Evolutionary conservation across 2,888 invertebrate genomes (phyloP).

Genomic region (Erannis defoliaria): DNA sequence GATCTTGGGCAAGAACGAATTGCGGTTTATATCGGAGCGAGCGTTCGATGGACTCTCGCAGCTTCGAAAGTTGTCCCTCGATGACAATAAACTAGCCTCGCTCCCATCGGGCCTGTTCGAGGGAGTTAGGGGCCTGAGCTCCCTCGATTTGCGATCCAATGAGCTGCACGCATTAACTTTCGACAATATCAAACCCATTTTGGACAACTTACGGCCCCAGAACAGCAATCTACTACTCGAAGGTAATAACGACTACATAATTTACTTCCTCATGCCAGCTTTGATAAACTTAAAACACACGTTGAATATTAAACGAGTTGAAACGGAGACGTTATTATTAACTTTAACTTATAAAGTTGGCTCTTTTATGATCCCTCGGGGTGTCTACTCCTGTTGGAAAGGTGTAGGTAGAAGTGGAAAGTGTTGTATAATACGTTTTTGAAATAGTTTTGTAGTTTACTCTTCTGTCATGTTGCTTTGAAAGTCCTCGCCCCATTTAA

Average conservation of each 20-base stretch:
- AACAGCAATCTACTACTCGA: constrained; percentile 91
- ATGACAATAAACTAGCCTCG: constrained; percentile 91
- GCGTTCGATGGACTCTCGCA: constrained; percentile 92
- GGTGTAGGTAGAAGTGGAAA: constrained; percentile 55
- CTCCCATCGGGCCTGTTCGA: constrained; percentile 91
- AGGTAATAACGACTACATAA: constrained; percentile 87
- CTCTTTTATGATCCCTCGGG: constrained; percentile 73
- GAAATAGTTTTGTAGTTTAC: constrained; percentile 45
- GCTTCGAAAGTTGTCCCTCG: constrained; percentile 90
- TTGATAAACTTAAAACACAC: constrained; percentile 75
- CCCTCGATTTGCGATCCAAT: constrained; percentile 92
- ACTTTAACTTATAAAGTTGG: constrained; percentile 76
- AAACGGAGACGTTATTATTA: constrained; percentile 71
- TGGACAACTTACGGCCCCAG: constrained; percentile 91
- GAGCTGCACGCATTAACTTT: constrained; percentile 91
- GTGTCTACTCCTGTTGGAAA: constrained; percentile 62
- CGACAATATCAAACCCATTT: constrained; percentile 92
- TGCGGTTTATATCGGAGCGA: constrained; percentile 91
- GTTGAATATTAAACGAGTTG: constrained; percentile 76
- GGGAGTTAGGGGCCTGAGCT: constrained; percentile 90
- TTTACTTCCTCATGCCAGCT: constrained; percentile 60
- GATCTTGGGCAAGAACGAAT: constrained; percentile 89
- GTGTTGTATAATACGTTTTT: constrained; percentile 56
- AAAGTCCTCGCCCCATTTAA: constrained; percentile 35
- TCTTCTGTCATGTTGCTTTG: constrained; percentile 13